Conservation (phyloP, 92 coral and sea anemone species). For the Paragorgia papillata region DNA sequence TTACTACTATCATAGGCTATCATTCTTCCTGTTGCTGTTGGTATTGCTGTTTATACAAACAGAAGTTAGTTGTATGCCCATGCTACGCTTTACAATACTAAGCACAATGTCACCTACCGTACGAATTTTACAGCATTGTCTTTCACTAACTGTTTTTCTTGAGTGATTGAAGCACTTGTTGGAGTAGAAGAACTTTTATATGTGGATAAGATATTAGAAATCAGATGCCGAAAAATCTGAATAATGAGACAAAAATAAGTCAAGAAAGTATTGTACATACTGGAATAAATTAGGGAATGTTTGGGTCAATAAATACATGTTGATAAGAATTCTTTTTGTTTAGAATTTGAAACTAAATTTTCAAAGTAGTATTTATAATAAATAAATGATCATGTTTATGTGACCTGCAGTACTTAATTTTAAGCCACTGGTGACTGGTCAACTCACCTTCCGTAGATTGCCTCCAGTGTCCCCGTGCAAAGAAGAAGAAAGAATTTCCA, state of each 20-base stretch:
- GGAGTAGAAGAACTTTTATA: conserved; percentile 59
- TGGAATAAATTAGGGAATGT: conserved; percentile 25
- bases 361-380: no score
- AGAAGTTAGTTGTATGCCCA: no score
- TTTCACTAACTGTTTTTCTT: conserved; percentile 66
- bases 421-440: no score
- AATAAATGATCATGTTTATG: no score
- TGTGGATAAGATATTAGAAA: conserved; percentile 75
- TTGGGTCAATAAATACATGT: no score
- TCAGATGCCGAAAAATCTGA: conserved; percentile 75
- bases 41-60: no score
- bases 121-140: conserved; percentile 79
- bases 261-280: neutral
- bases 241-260: conserved; percentile 1
- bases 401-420: no score
- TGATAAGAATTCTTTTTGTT: no score
- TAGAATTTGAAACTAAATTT: no score
- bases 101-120: conserved; percentile 78
- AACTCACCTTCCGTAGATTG: conserved; percentile 74
- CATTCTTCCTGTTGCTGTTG: no score
- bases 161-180: conserved; percentile 56
- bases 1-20: no score
- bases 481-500: conserved; percentile 61
- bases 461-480: conserved; percentile 78
- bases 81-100: no score